Evolutionary conservation across 2,797 vertebrate species (phyloP).

Genomic region (Limnodromus scolopaceus): DNA sequence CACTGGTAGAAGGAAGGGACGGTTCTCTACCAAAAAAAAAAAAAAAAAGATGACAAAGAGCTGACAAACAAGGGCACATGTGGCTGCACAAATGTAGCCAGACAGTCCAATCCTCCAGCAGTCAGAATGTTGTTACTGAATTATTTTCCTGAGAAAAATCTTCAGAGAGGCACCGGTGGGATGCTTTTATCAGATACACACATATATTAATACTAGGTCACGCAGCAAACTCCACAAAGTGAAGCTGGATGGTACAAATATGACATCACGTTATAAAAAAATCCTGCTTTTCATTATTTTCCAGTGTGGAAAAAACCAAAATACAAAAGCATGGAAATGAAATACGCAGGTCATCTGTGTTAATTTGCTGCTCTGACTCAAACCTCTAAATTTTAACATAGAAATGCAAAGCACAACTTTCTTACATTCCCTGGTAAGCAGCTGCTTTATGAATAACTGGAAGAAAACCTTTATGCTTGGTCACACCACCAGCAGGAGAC

Average conservation of each 20-base stretch:
- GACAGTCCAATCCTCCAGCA: background rate
- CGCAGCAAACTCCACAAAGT: background rate
- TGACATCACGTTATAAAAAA: background rate
- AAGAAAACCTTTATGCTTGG: constrained; percentile 70
- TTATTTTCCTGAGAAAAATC: constrained; percentile 11
- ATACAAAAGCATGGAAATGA: background rate
- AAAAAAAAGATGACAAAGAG: background rate
- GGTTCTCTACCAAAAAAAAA: background rate
- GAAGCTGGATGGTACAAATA: background rate
- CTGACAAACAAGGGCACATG: constrained; percentile 22
- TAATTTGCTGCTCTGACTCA: constrained; percentile 18
- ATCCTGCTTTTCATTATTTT: background rate
- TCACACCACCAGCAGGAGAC: constrained; percentile 65
- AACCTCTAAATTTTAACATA: constrained; percentile 26
- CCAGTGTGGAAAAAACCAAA: background rate
- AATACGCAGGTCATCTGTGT: background rate
- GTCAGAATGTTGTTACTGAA: background rate
- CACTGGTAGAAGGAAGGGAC: background rate
- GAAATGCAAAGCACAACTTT: constrained; percentile 26
- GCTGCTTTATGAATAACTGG: constrained; percentile 56
- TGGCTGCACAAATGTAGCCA: background rate
- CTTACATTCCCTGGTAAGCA: constrained; percentile 7
- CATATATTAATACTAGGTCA: background rate
- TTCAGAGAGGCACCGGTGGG: constrained; percentile 14
- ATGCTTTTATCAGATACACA: background rate